Percentiles rank a stretch among this genome's conserved stretches.
phyloP scores from a whole-genome alignment of 2,113 vertebrate species.

The Gila orcuttii region DNA sequence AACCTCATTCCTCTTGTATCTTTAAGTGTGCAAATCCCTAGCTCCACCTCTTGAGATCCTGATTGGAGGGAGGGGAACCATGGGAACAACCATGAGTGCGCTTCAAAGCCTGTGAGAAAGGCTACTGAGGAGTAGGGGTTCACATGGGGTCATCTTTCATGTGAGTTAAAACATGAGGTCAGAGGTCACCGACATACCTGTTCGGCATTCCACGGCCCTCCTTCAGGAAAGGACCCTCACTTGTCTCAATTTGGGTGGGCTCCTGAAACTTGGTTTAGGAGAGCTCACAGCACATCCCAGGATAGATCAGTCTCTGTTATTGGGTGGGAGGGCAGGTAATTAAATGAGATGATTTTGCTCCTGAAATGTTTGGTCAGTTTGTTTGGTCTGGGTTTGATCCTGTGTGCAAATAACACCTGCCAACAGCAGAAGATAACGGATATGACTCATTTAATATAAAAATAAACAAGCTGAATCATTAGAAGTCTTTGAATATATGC shows the following conservation, averaged over 20 bases:
- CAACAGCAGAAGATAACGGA: slow-evolving; percentile 33
- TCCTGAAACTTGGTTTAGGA: slow-evolving; percentile 63
- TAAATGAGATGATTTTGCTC: slow-evolving; percentile 17
- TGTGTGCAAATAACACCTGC: slow-evolving; percentile 42
- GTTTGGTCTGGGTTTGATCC: slow-evolving; percentile 30
- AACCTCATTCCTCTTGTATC: slow-evolving; percentile 29
- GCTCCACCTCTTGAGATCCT: slow-evolving; percentile 43
- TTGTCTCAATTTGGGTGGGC: slow-evolving; percentile 73
- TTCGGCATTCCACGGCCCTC: slow-evolving; percentile 63
- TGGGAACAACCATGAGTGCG: slow-evolving; percentile 66
- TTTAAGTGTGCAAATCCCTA: slow-evolving; percentile 8
- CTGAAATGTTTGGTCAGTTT: slow-evolving; percentile 31
- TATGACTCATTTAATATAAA: slow-evolving; percentile 39
- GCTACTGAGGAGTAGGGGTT: slow-evolving; percentile 60
- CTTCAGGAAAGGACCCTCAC: slow-evolving; percentile 72
- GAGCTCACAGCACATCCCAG: slow-evolving; percentile 30
- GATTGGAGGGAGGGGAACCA: slow-evolving; percentile 52
- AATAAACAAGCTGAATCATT: slow-evolving; percentile 2
- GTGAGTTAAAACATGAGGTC: slow-evolving; percentile 69
- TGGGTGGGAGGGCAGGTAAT: background rate
- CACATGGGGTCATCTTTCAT: slow-evolving; percentile 71
- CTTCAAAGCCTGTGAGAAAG: slow-evolving; percentile 77
- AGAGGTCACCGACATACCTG: slow-evolving; percentile 74
- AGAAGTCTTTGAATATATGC: background rate
- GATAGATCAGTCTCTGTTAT: slow-evolving; percentile 55